These are phyloP conservation scores for Pagetopsis macropterus DNA, from an alignment of 2,797 vertebrate species.

Conservation along the genomic window DNA sequence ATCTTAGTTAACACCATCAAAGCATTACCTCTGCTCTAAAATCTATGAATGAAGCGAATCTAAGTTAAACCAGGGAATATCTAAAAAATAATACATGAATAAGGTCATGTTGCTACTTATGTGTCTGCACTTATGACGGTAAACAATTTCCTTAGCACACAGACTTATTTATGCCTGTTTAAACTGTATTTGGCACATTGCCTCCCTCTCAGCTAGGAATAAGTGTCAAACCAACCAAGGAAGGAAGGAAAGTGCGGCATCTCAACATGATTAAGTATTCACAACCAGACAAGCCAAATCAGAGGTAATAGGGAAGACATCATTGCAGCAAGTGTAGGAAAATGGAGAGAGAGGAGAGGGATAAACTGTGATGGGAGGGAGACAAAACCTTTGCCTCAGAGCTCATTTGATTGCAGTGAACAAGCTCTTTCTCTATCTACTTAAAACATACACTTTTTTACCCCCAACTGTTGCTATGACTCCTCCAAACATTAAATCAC, in stretches of 20 bases:
- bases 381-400: conserved; percentile 42
- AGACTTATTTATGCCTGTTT: conserved; percentile 12
- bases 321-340: conserved; percentile 54
- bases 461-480: conserved; percentile 27
- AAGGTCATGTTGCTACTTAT: background rate
- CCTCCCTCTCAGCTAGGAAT: conserved; percentile 12
- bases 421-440: conserved; percentile 30
- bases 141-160: conserved; percentile 20
- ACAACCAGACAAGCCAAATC: conserved; percentile 73
- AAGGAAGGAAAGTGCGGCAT: conserved; percentile 50
- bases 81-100: background rate
- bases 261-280: conserved; percentile 72
- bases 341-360: conserved; percentile 49
- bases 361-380: conserved; percentile 27
- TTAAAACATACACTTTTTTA: conserved; percentile 36
- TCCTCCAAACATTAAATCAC: conserved; percentile 18
- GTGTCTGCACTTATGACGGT: background rate
- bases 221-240: conserved; percentile 38
- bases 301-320: conserved; percentile 63
- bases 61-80: background rate
- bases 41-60: background rate
- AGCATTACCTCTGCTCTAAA: background rate
- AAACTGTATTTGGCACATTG: conserved; percentile 32
- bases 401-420: conserved; percentile 57
- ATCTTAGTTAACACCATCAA: background rate